A percentile compares a stretch with the other conserved stretches of the same genome.
Conservation (phyloP, 2,888 invertebrate genomes). For the Petrophora chlorosata region DNA sequence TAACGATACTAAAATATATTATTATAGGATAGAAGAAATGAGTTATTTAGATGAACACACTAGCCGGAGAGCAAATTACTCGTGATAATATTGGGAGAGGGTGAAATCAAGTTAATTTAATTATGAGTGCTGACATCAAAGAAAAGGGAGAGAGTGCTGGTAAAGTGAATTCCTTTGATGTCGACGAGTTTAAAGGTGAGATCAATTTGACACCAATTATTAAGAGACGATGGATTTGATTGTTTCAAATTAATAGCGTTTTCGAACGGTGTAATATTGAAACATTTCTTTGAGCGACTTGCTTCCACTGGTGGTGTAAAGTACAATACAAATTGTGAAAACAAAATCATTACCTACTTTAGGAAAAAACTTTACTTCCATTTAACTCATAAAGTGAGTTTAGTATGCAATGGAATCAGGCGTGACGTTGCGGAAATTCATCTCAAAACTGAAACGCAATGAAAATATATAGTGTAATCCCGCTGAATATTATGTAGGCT, state of each 20-base stretch:
- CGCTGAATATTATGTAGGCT: no score
- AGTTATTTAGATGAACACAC: neutral
- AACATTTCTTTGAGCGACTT: no score
- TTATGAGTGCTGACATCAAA: slow-evolving; percentile 20
- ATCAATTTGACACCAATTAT: slow-evolving; percentile 16
- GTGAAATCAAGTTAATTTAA: slow-evolving; percentile 12
- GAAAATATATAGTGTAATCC: no score
- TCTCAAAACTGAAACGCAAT: no score
- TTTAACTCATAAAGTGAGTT: no score
- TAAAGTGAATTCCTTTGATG: slow-evolving; percentile 20
- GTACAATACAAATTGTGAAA: no score
- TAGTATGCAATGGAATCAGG: no score
- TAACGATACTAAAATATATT: slow-evolving; percentile 20
- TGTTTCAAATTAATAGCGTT: slow-evolving; percentile 2
- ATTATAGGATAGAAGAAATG: slow-evolving; percentile 11
- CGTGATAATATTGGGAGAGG: slow-evolving; percentile 10
- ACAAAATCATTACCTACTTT: no score
- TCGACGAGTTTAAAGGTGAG: slow-evolving; percentile 26
- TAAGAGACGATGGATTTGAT: slow-evolving; percentile 1
- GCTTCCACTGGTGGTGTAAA: no score
- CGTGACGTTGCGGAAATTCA: no score
- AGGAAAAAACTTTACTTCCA: no score
- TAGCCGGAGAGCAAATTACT: slow-evolving; percentile 8
- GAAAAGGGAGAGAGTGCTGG: slow-evolving; percentile 5
- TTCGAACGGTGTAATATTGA: neutral